phyloP scores from a whole-genome alignment of 2,113 vertebrate genomes.

The Peucedramus taeniatus region DNA sequence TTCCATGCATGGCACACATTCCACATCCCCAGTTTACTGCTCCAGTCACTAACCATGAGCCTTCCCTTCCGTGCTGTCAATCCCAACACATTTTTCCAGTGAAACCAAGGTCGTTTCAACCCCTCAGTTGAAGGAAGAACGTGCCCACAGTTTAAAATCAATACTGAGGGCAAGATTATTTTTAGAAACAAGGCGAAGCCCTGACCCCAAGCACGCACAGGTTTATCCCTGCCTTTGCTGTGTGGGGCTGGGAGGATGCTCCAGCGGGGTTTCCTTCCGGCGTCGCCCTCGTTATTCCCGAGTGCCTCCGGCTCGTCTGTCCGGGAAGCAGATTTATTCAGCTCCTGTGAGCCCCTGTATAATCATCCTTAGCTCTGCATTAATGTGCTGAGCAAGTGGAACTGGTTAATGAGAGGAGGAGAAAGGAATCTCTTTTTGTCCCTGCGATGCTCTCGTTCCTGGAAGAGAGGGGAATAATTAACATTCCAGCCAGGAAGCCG shows the following conservation, averaged over 20 bases:
- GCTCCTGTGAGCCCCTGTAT: background rate
- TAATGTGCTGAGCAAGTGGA: constrained; percentile 46
- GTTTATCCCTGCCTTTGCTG: background rate
- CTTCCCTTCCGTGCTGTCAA: background rate
- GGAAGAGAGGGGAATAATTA: constrained; percentile 37
- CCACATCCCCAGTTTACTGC: background rate
- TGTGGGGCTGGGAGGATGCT: background rate
- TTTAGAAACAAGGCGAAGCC: background rate
- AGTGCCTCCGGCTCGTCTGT: background rate
- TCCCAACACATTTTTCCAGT: background rate
- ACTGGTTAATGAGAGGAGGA: constrained; percentile 21
- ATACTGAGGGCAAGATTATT: background rate
- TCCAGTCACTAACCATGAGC: background rate
- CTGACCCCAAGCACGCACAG: background rate
- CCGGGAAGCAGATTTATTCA: background rate
- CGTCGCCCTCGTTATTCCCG: background rate
- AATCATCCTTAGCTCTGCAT: background rate
- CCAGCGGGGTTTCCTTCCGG: background rate
- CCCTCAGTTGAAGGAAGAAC: background rate
- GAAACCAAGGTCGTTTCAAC: background rate
- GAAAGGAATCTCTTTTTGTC: constrained; percentile 7
- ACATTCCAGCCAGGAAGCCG: constrained; percentile 42
- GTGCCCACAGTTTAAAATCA: background rate
- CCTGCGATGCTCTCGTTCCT: constrained; percentile 31
- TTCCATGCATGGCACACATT: too few relatives aligned